Base-by-base conservation (phyloP, 2,113 vertebrate genomes). In the Apus apus region DNA sequence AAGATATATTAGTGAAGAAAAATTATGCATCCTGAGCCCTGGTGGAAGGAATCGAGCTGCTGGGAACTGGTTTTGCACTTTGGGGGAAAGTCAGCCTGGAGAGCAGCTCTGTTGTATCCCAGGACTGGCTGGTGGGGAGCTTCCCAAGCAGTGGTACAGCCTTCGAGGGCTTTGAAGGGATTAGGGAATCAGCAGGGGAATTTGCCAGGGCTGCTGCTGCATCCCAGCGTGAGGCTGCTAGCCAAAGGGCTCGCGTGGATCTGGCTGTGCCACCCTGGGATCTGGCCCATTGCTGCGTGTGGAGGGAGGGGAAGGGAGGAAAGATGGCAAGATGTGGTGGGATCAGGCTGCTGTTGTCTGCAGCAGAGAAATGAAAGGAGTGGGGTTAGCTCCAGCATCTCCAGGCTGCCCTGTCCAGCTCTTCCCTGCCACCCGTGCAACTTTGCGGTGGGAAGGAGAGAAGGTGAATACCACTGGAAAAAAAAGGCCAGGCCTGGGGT, bases 1-100 rank as follows among this genome's bases (percentile, higher is more conserved):
- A 92, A 97, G 97, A 96, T 94, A 4, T 93, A 97, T 97, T 94
- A 89, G 93, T 25, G 88, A 91, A 94, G 95, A 97, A 91, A 89
- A 97, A 94, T 77, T 89, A 89, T 77, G 61, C 68, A 87, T 93
- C 21, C 57, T 23, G 56, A 92, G 88, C 79, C 77, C 57, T 19
- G 79, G 65, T 22, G 78, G 80, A 87, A 85, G 36, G 65, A 89
- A 89, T 51, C 0, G 32, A 89, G 82, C 65, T 90, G 74, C 51
- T 90, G 83, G 74, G 93, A 76, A 13, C 38, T 71, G 81, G 68
- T 92, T 82, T 88, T 91, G 84, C 68, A 92, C 80, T 85, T 88
- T 29, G 61, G 87, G 85, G 75, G 90, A 90, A 20, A 75, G 51
- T 64, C 74, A 87, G 64, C 76, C 58, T 54, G 78, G 74, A 73